Conservation (phyloP, 2,113 vertebrate species). For the Morphnarchus princeps region DNA sequence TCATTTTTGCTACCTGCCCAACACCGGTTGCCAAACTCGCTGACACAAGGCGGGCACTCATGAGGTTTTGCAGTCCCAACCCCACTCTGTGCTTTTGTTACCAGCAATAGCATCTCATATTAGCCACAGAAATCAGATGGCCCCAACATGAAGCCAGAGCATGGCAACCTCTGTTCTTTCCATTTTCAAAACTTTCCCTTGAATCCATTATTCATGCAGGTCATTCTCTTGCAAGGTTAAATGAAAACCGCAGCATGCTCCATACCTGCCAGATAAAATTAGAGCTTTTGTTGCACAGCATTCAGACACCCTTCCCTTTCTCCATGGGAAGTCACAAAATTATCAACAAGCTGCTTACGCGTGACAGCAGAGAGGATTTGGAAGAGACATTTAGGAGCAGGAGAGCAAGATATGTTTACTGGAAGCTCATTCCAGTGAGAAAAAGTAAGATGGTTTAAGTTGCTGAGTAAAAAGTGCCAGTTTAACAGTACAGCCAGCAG, state of each 20-base stretch:
- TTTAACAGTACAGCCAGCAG: background rate
- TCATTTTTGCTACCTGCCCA: background rate
- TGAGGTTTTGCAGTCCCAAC: background rate
- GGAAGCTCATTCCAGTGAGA: background rate
- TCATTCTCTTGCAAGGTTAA: slow-evolving; percentile 36
- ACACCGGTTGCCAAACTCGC: fast-evolving
- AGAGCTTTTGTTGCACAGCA: background rate
- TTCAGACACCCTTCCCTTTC: background rate
- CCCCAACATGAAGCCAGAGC: background rate
- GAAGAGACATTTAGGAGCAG: background rate
- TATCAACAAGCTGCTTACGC: background rate
- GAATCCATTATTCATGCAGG: slow-evolving; percentile 21
- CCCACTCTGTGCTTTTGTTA: background rate
- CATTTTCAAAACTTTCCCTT: slow-evolving; percentile 2
- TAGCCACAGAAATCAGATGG: background rate
- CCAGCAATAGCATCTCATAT: background rate
- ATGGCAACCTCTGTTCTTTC: background rate
- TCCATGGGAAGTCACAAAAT: background rate
- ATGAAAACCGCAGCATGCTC: background rate
- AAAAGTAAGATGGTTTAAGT: background rate
- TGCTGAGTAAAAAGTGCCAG: background rate
- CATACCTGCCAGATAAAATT: slow-evolving; percentile 11
- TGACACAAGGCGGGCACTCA: background rate
- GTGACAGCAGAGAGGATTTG: slow-evolving; percentile 13
- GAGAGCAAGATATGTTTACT: background rate